Evolutionary conservation across 2,797 vertebrate genomes (phyloP).

Genomic region (Phalloptychus januarius): DNA sequence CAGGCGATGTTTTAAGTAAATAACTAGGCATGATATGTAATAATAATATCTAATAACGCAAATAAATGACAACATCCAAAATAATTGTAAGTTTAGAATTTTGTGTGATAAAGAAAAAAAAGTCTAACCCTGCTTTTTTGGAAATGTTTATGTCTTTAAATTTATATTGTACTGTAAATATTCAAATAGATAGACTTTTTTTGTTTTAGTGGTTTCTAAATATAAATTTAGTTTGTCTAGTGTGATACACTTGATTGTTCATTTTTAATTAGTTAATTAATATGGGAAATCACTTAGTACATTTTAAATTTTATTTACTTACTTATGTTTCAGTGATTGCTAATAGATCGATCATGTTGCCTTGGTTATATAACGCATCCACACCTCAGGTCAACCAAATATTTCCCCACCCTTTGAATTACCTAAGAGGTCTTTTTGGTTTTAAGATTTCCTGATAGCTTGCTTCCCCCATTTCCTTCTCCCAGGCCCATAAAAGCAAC

Average conservation of each 20-base stretch:
- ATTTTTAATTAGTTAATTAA: background rate
- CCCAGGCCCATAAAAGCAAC: conserved; percentile 1
- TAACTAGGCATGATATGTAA: background rate
- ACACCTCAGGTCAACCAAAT: background rate
- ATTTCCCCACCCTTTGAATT: background rate
- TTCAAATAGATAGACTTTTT: background rate
- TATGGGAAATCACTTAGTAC: background rate
- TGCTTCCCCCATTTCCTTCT: conserved; percentile 5
- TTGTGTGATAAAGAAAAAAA: background rate
- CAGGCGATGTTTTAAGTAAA: background rate
- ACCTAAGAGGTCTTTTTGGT: background rate
- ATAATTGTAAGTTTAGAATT: background rate
- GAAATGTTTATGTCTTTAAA: background rate
- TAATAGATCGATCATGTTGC: background rate
- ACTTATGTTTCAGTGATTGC: background rate
- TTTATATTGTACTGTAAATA: background rate
- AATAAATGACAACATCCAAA: background rate
- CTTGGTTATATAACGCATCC: background rate
- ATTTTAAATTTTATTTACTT: background rate
- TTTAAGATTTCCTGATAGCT: conserved; percentile 3
- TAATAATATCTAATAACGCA: background rate
- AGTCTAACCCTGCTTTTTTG: background rate
- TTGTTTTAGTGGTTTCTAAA: background rate
- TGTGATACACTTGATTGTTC: background rate
- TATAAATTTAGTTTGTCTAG: background rate